Evolutionary conservation across 2,888 invertebrate species (phyloP).

Genomic region (Rhagium mordax): DNA sequence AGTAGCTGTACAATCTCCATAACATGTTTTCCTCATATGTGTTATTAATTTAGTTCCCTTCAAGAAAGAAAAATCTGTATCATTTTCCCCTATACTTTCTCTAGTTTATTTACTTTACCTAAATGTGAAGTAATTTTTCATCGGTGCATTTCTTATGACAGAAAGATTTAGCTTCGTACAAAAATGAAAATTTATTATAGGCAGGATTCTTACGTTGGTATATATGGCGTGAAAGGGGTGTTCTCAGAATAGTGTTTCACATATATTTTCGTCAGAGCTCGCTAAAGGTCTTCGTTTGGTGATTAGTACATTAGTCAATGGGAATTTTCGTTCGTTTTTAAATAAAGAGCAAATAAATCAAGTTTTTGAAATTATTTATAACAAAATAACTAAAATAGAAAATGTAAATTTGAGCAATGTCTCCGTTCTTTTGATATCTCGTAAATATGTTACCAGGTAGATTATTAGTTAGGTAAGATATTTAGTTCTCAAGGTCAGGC

Average conservation of each 20-base stretch:
- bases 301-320: too few species aligned
- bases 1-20: too few species aligned
- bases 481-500: too few species aligned
- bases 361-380: too few species aligned
- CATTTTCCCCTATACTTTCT: constrained; percentile 55
- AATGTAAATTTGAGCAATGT: too few species aligned
- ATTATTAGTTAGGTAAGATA: too few species aligned
- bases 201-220: constrained; percentile 9
- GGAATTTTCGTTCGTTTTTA: too few species aligned
- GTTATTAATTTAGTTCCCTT: constrained; percentile 56
- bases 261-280: not conserved
- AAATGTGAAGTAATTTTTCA: constrained; percentile 56
- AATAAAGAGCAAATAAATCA: too few species aligned
- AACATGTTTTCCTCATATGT: constrained; percentile 54
- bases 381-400: too few species aligned
- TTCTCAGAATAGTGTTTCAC: constrained; percentile 4
- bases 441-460: too few species aligned
- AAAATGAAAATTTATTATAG: constrained; percentile 51
- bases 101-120: constrained; percentile 57
- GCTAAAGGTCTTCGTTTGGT: too few species aligned
- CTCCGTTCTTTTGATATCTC: too few species aligned
- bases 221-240: constrained; percentile 11
- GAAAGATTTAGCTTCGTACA: constrained; percentile 52
- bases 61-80: constrained; percentile 57
- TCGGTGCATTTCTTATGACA: constrained; percentile 58